Percentiles rank a stretch among this genome's conserved stretches.
These are phyloP conservation scores for Limnodromus scolopaceus DNA, from an alignment of 2,797 vertebrate species.

Conservation along the genomic window DNA sequence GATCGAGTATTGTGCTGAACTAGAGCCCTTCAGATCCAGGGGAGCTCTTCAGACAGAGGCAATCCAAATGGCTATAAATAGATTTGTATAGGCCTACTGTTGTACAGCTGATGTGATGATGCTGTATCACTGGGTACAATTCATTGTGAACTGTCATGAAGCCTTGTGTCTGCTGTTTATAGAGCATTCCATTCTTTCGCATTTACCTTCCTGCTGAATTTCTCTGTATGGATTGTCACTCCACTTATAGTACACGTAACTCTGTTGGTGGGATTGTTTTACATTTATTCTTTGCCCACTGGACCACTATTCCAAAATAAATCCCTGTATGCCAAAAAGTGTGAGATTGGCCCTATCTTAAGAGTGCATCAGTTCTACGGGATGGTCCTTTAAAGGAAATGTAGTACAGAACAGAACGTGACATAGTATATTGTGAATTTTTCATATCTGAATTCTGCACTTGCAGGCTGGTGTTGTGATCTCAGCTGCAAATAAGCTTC, in stretches of 20 bases:
- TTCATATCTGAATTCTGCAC: not conserved
- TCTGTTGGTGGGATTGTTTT: not conserved
- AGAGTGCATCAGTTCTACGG: not conserved
- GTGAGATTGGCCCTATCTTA: not conserved
- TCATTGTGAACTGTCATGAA: not conserved
- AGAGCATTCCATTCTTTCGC: not conserved
- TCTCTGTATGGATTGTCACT: not conserved
- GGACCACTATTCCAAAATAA: not conserved
- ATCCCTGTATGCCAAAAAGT: not conserved
- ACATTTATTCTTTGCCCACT: not conserved
- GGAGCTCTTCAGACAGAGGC: not conserved
- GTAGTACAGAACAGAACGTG: not conserved
- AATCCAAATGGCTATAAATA: not conserved
- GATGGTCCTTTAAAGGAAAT: not conserved
- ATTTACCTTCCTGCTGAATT: not conserved
- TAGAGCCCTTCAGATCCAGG: not conserved
- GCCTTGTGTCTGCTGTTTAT: constrained; percentile 44
- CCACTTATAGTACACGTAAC: not conserved
- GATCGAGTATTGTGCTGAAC: not conserved
- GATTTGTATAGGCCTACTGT: not conserved
- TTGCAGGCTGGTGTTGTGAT: not conserved
- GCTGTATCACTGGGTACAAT: not conserved
- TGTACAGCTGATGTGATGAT: not conserved
- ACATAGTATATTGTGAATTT: not conserved
- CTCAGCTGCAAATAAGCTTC: not conserved